A percentile compares a stretch with the other conserved stretches of the same genome.
Conservation (phyloP, 2,113 vertebrate genomes). For the Callipepla squamata region DNA sequence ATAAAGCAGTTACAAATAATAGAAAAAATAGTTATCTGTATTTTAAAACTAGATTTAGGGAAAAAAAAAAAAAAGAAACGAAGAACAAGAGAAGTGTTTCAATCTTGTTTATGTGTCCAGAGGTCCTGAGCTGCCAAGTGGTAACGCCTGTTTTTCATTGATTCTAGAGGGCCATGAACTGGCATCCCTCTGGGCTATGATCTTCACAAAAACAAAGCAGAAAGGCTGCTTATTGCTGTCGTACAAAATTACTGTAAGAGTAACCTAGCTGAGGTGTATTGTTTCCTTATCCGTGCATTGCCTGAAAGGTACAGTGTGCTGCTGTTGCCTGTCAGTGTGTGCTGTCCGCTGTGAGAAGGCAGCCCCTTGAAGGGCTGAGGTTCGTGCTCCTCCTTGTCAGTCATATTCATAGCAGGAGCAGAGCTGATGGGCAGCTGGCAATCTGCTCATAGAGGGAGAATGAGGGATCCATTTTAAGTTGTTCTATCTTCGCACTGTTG, state of each 20-base stretch:
- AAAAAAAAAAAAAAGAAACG: not conserved
- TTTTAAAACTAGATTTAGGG: not conserved
- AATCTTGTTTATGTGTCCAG: not conserved
- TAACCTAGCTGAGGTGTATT: not conserved
- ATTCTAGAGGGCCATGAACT: not conserved
- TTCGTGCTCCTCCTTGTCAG: not conserved
- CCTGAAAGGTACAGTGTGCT: not conserved
- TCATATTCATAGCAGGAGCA: not conserved
- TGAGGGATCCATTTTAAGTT: not conserved
- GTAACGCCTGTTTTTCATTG: not conserved
- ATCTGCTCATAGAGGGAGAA: not conserved
- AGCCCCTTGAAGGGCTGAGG: not conserved
- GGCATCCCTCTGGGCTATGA: not conserved
- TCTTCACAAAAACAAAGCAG: not conserved
- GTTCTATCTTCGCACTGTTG: fast-evolving
- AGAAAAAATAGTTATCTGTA: not conserved
- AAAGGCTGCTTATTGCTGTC: not conserved
- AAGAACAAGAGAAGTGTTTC: not conserved
- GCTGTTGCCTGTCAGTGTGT: not conserved
- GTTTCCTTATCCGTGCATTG: fast-evolving
- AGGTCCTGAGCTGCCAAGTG: not conserved
- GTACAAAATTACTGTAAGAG: not conserved
- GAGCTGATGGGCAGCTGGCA: not conserved
- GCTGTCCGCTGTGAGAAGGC: not conserved
- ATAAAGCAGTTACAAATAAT: not conserved